Evolutionary conservation across 2,888 invertebrate genomes (phyloP).

Genomic region (Falcaria lacertinaria): DNA sequence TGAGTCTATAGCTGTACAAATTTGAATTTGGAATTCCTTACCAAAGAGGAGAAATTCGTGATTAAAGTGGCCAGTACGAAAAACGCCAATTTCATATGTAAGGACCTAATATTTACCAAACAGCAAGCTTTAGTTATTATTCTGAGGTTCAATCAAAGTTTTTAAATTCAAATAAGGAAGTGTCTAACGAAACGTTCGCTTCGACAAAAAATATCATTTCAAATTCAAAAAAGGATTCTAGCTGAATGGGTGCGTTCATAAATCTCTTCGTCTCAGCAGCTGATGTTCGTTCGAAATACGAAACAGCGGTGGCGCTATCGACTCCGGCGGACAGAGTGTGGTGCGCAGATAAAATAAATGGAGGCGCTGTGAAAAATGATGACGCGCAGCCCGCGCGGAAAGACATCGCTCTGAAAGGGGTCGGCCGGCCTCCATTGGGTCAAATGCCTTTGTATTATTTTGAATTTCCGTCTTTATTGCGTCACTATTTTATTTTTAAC

Average conservation of each 20-base stretch:
- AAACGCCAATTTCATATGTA: no score
- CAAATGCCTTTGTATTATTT: conserved; percentile 44
- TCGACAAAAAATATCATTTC: conserved; percentile 43
- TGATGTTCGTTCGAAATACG: conserved; percentile 68
- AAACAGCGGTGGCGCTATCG: conserved; percentile 58
- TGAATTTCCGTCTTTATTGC: conserved; percentile 1
- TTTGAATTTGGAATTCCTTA: no score
- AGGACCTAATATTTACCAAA: no score
- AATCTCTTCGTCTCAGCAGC: conserved; percentile 74
- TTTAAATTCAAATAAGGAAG: conserved; percentile 2
- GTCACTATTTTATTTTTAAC: neutral
- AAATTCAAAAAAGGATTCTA: conserved; percentile 61
- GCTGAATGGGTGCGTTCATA: conserved; percentile 67
- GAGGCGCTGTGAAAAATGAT: conserved; percentile 76
- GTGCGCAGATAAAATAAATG: conserved; percentile 78
- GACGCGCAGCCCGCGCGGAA: conserved; percentile 68
- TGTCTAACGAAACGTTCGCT: conserved; percentile 2
- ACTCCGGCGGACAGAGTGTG: conserved; percentile 60
- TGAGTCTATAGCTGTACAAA: no score
- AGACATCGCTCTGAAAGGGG: conserved; percentile 61
- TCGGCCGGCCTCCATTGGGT: conserved; percentile 50
- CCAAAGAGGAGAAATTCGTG: no score
- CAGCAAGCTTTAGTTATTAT: no score
- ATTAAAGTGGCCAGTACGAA: no score
- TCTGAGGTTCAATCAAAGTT: no score